Base-by-base conservation (phyloP, 1,140 invertebrate species). In the Patella vulgata region DNA sequence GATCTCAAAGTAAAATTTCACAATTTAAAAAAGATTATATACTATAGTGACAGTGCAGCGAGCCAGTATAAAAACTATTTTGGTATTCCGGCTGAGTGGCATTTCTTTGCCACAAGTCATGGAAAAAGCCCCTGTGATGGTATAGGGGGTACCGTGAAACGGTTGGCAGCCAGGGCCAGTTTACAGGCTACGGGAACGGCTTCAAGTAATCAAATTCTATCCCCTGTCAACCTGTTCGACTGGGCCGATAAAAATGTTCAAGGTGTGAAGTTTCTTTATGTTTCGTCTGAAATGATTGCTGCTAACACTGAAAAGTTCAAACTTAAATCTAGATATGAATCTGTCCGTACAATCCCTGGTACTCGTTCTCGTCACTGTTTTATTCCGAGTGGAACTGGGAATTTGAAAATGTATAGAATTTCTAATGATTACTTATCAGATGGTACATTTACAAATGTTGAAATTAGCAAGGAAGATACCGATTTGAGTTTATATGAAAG, bases 101-200 rank as follows among this genome's bases (percentile, higher is more conserved):
- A 79, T 48, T 81, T 74, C 63, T 79, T 68, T 66, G 74, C 74
- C 9, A 77, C 78, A 17, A 47, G 63, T 9, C 79, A 82, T 63
- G 75, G 80, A 0, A 78, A 81, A 68, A 52, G 59, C 19, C 31
- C 67, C 23, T 68, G 65, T 54, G 71, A 79, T 71, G 78, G 69
- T 17, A 61, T 81, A 23, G 68, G 69, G n/a, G 78, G 61, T 31
- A 61, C 66, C 36, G 57, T 66, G 30, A 66, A 68, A 36, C 28
- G 43, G 54, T 25, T 69, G 23, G 28, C 42, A 42, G 53, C 70
- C 31, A 23, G 57, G 17, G 42, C 61, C 1, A 70, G 63, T 48
- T 30, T 63, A 2, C 23, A 60, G 57, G 55, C 48, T 43, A 14
- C 59, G 17, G 40, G 28, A 23, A 25, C 14, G 17, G 48, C 36